phyloP scores from a whole-genome alignment of 2,797 vertebrate species.

The Graptemys geographica region DNA sequence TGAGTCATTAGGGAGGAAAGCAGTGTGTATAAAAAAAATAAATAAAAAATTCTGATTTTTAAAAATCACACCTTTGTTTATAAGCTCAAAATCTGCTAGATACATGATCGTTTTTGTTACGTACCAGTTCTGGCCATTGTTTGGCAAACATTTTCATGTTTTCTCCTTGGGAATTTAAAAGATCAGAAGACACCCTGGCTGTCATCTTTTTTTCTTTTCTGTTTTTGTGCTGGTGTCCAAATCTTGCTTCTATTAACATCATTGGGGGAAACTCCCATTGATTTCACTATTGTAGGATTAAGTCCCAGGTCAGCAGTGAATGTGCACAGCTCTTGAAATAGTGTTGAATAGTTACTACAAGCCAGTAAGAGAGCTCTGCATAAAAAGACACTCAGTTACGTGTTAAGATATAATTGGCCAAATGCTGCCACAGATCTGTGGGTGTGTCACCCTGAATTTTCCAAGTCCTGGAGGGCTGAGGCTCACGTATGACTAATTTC shows the following conservation, averaged over 20 bases:
- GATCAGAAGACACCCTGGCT: neutral
- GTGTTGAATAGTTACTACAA: neutral
- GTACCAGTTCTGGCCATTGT: neutral
- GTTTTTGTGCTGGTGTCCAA: neutral
- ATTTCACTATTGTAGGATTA: neutral
- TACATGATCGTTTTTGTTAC: neutral
- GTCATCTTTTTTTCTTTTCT: neutral
- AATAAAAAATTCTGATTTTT: neutral
- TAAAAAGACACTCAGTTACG: neutral
- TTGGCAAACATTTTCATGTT: neutral
- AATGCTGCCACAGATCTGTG: neutral
- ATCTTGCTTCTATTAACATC: neutral
- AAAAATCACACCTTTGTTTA: neutral
- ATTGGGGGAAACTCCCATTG: neutral
- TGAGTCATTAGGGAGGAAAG: neutral
- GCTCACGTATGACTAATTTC: too few relatives aligned
- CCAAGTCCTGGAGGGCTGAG: neutral
- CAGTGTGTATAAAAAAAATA: neutral
- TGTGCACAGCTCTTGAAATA: neutral
- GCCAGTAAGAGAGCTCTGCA: neutral
- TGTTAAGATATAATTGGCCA: too few relatives aligned
- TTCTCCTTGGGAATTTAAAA: neutral
- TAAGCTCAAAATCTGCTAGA: neutral
- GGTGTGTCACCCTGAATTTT: neutral
- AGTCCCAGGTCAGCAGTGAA: neutral